These are phyloP conservation scores for Caenorhabditis tropicalis DNA, from an alignment of 1,140 invertebrate species.

Conservation along the genomic window DNA sequence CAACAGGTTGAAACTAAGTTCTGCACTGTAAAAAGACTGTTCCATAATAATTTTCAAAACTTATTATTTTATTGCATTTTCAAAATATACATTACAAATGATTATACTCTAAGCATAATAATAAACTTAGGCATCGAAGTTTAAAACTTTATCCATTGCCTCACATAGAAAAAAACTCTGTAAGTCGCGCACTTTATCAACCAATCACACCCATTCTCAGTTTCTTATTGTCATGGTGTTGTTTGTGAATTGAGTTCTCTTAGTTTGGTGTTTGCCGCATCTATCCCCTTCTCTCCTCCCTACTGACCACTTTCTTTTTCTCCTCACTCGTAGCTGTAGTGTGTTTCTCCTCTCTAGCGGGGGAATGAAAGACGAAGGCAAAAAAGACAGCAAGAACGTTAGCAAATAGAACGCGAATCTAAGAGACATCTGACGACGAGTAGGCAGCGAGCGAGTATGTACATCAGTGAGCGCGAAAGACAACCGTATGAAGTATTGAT, in stretches of 20 bases:
- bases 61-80: too few relatives aligned
- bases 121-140: background rate
- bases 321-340: background rate
- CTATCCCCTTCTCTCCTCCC: background rate
- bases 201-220: too few relatives aligned
- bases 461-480: background rate
- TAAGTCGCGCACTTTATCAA: too few relatives aligned
- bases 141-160: too few relatives aligned
- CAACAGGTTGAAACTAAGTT: too few relatives aligned
- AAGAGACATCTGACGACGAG: background rate
- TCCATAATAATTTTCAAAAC: background rate
- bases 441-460: background rate
- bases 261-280: background rate
- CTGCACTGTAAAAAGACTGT: background rate
- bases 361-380: background rate
- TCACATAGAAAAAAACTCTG: background rate
- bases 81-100: background rate
- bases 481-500: background rate
- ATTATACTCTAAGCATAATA: background rate
- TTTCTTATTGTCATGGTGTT: too few relatives aligned
- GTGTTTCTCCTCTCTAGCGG: background rate
- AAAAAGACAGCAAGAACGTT: too few relatives aligned
- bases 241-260: background rate
- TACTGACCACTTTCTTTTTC: background rate
- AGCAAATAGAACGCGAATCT: too few relatives aligned